Evolutionary conservation across 1,140 invertebrate species (phyloP).

Genomic region (Drosophila quadrilineata): DNA sequence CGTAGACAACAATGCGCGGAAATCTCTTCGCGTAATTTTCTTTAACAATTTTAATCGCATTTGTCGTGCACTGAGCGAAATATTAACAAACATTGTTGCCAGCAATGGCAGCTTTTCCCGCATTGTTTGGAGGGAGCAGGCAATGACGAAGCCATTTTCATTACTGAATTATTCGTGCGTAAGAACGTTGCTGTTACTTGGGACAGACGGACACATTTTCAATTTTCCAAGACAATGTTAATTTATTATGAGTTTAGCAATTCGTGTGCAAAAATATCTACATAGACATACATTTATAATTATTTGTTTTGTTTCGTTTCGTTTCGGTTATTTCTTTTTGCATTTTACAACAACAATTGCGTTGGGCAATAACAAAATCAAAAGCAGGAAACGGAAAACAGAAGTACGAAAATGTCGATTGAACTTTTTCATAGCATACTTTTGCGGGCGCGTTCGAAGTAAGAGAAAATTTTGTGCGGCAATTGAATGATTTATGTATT

Average conservation of each 20-base stretch:
- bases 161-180: constrained; percentile 76
- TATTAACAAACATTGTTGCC: constrained; percentile 70
- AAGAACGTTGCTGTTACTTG: constrained; percentile 62
- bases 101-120: background rate
- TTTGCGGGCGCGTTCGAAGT: constrained; percentile 18
- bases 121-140: background rate
- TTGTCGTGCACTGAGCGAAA: constrained; percentile 54
- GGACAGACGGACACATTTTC: constrained; percentile 67
- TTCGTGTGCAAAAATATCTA: constrained; percentile 72
- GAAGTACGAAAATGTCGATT: constrained; percentile 66
- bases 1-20: constrained; percentile 37
- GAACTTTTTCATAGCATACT: constrained; percentile 50
- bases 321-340: too few relatives aligned
- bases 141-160: constrained; percentile 56
- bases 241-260: constrained; percentile 78
- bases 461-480: constrained; percentile 2
- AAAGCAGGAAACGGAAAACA: constrained; percentile 18
- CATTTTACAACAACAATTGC: constrained; percentile 5
- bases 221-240: constrained; percentile 64
- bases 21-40: constrained; percentile 62
- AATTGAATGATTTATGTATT: constrained; percentile 57
- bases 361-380: constrained; percentile 13
- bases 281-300: constrained; percentile 23
- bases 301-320: too few relatives aligned
- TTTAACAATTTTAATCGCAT: constrained; percentile 78